Evolutionary conservation across 2,888 invertebrate species (phyloP), one percentile per base, ranked within the genome.

Genomic region (Campoletis raptor): DNA sequence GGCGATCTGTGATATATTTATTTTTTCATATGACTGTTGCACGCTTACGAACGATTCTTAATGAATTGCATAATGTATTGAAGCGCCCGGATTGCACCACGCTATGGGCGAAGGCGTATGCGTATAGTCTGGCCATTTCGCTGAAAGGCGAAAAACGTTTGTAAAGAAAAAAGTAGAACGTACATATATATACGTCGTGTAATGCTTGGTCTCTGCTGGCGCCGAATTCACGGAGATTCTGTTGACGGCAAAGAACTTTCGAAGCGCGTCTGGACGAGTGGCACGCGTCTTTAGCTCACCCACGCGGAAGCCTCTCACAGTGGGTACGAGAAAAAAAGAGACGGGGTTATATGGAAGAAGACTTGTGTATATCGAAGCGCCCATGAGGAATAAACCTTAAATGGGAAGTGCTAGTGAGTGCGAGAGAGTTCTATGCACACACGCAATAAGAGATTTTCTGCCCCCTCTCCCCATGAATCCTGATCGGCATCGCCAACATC

Each of bases 211-310:
- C 78, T 74, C 48, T 12, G 78, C 84, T 87, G 87, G 87, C 87
- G 87, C 87, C 87, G 85, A 87, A 87, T 85, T 87, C 82, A 80
- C 82, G 85, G 82, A 87, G 78, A 87, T 82, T 76, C 78, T 45
- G 69, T 70, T 78, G 87, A 48, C 76, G 84, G 72, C 70, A n/a
- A 37, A 77, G 80, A 64, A 24, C 74, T 87, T 78, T 84, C 86
- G 85, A 76, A 87, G 87, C 82, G 87, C 82, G 88, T 87, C 84
- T 83, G 85, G 84, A 76, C 85, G 79, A 84, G 87, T 87, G 89
- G 89, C 89, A 89, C 89, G 89, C 87, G 89, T 87, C 89, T 88
- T 83, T 83, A 66, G 70, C 70, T 84, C 86, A 87, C 88, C 88
- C 87, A 89, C 88, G 85, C 85, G 85, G 81, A 69, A 83, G 74